A percentile compares a stretch with the other conserved stretches of the same genome.
These are phyloP conservation scores for Cirrhinus molitorella DNA, from an alignment of 2,797 vertebrate genomes.

Conservation along the genomic window DNA sequence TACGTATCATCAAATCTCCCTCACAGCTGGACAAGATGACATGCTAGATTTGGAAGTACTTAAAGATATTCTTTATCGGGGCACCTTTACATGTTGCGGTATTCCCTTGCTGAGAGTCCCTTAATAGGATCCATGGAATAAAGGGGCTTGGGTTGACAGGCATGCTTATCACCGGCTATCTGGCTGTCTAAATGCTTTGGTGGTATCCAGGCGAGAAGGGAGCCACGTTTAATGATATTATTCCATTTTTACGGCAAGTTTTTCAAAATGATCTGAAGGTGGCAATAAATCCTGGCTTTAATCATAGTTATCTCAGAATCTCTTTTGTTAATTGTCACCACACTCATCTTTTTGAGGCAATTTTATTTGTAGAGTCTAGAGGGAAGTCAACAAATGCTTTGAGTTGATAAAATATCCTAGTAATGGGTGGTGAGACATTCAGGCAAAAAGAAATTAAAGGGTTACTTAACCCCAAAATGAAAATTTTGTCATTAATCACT, in stretches of 20 bases:
- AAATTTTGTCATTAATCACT: too few species aligned
- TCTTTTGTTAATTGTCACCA: conserved; percentile 63
- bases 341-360: conserved; percentile 45
- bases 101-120: conserved; percentile 56
- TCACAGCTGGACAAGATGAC: conserved; percentile 84
- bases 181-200: conserved; percentile 54
- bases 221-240: conserved; percentile 71
- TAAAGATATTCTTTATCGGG: conserved; percentile 83
- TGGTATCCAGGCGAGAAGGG: conserved; percentile 41
- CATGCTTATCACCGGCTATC: conserved; percentile 58
- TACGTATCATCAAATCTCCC: conserved; percentile 88
- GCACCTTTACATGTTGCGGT: conserved; percentile 79
- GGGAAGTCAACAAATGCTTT: conserved; percentile 9
- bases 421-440: background rate
- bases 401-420: conserved; percentile 5
- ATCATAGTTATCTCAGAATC: conserved; percentile 60
- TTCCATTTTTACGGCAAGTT: conserved; percentile 69
- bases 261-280: conserved; percentile 65
- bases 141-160: conserved; percentile 57
- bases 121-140: conserved; percentile 58
- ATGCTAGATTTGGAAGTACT: conserved; percentile 81
- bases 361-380: conserved; percentile 15
- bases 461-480: too few species aligned
- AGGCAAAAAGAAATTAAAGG: too few species aligned
- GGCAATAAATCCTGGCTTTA: conserved; percentile 57